phyloP scores from a whole-genome alignment of 2,113 vertebrate species.

The Vombatus ursinus region DNA sequence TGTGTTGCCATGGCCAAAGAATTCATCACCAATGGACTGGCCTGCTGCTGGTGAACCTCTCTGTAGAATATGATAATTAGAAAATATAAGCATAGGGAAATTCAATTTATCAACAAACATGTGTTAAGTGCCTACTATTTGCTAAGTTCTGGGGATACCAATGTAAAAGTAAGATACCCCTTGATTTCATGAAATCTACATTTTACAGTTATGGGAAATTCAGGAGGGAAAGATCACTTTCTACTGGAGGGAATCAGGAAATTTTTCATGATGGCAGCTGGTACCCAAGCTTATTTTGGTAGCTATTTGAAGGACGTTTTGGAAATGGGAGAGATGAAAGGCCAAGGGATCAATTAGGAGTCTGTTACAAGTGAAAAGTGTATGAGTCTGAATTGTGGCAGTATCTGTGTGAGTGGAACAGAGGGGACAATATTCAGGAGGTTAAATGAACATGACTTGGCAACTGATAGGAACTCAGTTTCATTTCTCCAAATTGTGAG shows the following conservation, averaged over 20 bases:
- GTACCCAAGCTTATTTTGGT: background rate
- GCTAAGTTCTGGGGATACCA: background rate
- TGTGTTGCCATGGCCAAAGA: background rate
- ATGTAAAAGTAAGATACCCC: background rate
- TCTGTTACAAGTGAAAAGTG: background rate
- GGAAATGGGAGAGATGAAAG: background rate
- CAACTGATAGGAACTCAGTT: background rate
- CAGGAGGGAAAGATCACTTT: background rate
- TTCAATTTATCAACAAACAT: background rate
- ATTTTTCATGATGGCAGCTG: background rate
- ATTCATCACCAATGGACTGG: background rate
- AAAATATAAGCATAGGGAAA: background rate
- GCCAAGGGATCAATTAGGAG: background rate
- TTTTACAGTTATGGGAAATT: background rate
- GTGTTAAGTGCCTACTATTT: background rate
- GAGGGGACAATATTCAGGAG: background rate
- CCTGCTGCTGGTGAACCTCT: background rate
- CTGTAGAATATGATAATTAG: background rate
- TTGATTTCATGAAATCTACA: background rate
- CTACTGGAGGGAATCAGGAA: background rate
- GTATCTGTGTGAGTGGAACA: background rate
- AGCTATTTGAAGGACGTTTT: background rate
- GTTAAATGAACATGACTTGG: background rate
- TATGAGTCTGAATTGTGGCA: background rate
- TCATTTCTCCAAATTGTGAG: background rate